Evolutionary conservation across 2,888 invertebrate genomes (phyloP).

Genomic region (Mylabris sibirica): DNA sequence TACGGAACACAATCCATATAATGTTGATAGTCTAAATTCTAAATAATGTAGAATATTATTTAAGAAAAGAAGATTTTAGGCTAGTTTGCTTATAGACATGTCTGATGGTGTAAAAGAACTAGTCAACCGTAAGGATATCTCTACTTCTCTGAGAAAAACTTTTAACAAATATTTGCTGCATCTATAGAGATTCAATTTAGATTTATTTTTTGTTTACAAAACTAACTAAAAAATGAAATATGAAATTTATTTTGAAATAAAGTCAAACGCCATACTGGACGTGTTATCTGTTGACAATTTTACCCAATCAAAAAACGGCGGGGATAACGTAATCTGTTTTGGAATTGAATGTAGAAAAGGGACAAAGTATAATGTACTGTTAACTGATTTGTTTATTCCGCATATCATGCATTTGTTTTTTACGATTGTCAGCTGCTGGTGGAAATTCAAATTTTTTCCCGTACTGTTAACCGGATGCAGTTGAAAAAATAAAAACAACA

Average conservation of each 20-base stretch:
- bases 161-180: not conserved
- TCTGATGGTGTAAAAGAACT: too few species aligned
- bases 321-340: not conserved
- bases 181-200: slow-evolving; percentile 2
- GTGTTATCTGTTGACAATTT: not conserved
- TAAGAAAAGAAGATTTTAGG: too few species aligned
- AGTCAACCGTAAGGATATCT: too few species aligned
- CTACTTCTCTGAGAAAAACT: not conserved
- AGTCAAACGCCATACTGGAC: not conserved
- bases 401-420: not conserved
- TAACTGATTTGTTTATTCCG: slow-evolving; percentile 9
- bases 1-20: not conserved
- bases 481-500: slow-evolving; percentile 18
- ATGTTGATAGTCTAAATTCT: not conserved
- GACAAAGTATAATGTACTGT: not conserved
- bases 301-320: not conserved
- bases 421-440: not conserved
- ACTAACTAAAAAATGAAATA: not conserved
- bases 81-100: too few species aligned
- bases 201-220: not conserved
- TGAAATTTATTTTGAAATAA: not conserved
- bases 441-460: not conserved
- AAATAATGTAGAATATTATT: too few species aligned
- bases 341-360: not conserved
- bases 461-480: not conserved